Evolutionary conservation across 2,888 invertebrate species (phyloP).

Genomic region (Drosophila percnosoma): DNA sequence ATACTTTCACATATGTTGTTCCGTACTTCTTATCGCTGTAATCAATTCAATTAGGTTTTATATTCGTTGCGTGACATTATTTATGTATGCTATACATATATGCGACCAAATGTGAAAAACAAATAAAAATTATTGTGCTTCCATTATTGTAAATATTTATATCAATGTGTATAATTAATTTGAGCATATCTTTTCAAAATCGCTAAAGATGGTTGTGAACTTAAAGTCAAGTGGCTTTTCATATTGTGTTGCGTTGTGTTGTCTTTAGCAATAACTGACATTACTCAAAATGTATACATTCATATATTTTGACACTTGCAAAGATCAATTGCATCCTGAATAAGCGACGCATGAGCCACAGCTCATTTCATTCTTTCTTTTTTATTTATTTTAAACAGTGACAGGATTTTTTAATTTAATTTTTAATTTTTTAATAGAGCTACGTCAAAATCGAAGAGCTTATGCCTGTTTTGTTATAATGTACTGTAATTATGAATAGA

Average conservation of each 20-base stretch:
- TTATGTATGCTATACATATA: slow-evolving; percentile 37
- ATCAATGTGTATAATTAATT: slow-evolving; percentile 35
- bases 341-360: slow-evolving; percentile 9
- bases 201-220: slow-evolving; percentile 17
- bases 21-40: slow-evolving; percentile 52
- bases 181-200: slow-evolving; percentile 27
- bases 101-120: slow-evolving; percentile 35
- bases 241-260: slow-evolving; percentile 15
- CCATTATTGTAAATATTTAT: slow-evolving; percentile 30
- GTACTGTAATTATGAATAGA: slow-evolving; percentile 9
- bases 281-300: slow-evolving; percentile 9
- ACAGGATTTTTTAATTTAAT: too few relatives aligned
- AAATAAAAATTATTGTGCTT: slow-evolving; percentile 39
- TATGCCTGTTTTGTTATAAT: slow-evolving; percentile 20
- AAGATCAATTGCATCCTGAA: slow-evolving; percentile 1
- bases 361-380: neutral
- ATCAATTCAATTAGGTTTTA: slow-evolving; percentile 38
- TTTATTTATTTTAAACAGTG: slow-evolving; percentile 3
- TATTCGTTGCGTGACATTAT: slow-evolving; percentile 62
- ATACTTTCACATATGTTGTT: slow-evolving; percentile 63
- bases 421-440: slow-evolving; percentile 6
- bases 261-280: slow-evolving; percentile 16
- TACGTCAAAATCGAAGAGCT: slow-evolving; percentile 22
- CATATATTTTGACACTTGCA: slow-evolving; percentile 7
- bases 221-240: slow-evolving; percentile 19